Evolutionary conservation across 2,888 invertebrate genomes (phyloP), one percentile per base, ranked within the genome.

Genomic region (Slavum lentiscoides): DNA sequence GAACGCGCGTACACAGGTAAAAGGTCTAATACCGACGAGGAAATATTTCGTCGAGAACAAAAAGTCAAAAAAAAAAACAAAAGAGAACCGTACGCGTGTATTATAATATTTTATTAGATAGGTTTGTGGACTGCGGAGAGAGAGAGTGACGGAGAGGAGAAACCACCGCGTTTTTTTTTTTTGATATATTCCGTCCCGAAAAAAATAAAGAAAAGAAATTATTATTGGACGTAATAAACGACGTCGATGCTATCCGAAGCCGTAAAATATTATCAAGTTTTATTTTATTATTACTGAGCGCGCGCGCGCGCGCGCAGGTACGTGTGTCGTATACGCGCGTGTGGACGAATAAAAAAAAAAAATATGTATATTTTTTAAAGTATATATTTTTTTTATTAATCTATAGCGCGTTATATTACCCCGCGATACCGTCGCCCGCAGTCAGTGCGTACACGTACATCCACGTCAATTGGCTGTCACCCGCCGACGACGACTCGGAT

Each of bases 181-280:
- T 30, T 30, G n/a, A n/a, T n/a, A 67, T 75, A 67, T 58, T 39
- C 43, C 23, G 75, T 49, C 3, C 39, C 75, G 67, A 59, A 66
- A 69, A 9, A 9, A 43, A 6, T 4, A 43, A 6, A 30, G 30
- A 30, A 4, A 70, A 72, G 39, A 72, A 72, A 49, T 49, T 55
- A 68, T 76, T 76, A 76, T 76, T 68, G 75, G 75, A 76, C 69
- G 62, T 69, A 77, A 77, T 77, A 77, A 68, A 77, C 76, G 76
- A 75, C 75, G 74, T 66, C 68, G 75, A 76, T 68, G 68, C 61
- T 69, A 69, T 77, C 76, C 61, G 61, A 49, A 30, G 69, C 53
- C 19, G 49, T 76, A 76, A 76, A 76, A 76, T 75, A 75, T 75
- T 75, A 76, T 77, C 76, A 61, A 77, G 76, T 77, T 68, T 64